Evolutionary conservation across 2,113 vertebrate genomes (phyloP).

Genomic region (human): GRCh38 chr6:168292501-168293000

Average conservation of each 20-base stretch:
- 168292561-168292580: fast-evolving
- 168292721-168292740: fast-evolving
- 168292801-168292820: fast-evolving
- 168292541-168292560: fast-evolving
- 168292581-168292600: fast-evolving
- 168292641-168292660: not conserved
- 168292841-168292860: no score
- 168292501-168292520: not conserved
- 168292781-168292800: not conserved
- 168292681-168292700: no score
- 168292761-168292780: not conserved
- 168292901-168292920: no score
- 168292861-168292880: not conserved
- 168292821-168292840: fast-evolving
- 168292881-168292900: fast-evolving
- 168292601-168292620: not conserved
- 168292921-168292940: fast-evolving
- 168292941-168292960: no score
- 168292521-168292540: not conserved
- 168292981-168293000: not conserved
- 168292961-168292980: not conserved
- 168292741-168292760: not conserved
- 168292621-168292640: fast-evolving
- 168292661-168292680: not conserved
- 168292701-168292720: not conserved